Evolutionary conservation across 1,140 invertebrate genomes (phyloP), one percentile per base, ranked within the genome.

Genomic region (Drosophila novamexicana): DNA sequence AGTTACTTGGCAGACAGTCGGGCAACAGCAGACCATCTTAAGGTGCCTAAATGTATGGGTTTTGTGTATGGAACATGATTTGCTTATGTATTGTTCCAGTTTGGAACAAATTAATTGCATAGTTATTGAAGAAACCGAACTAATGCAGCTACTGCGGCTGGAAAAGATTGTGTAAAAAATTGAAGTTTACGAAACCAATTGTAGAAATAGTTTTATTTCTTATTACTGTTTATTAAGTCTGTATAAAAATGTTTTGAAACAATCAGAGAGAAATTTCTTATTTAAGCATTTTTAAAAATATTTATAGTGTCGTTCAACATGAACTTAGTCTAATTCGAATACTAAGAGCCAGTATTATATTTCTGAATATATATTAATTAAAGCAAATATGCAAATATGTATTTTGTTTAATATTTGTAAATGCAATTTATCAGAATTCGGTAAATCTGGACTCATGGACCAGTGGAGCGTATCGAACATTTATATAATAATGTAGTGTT

Each of bases 1-100:
- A 71, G 57, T 45, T 66, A 77, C 68, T 73, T 69, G 65, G 65
- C 65, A 88, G 83, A 88, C 83, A 86, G 53, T 39, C 76, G 45
- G 83, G 80, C 83, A 79, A 54, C 63, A 18, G 49, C 45, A 34
- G 12, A 44, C 12, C 14, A 16, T 7, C 49, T 58, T 36, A 16
- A 39, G 57, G 47, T 53, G 54, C 16, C 50, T 5, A 14, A 14
- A 50, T 1, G 18, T 14, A 57, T 45, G 52, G 47, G 36, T 45
- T 22, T 16, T 22, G 57, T 14, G 12, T 6, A 58, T 22, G n/a
- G 6, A 37, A 50, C 22, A 70, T 75, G 58, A 70, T 70, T 75
- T 75, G 72, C 59, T 57, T 58, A 63, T 44, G 34, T 56, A 54
- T 59, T 61, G 47, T 70, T 70, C 4, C 10, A 22, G 6, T 36